Evolutionary conservation across 2,113 vertebrate genomes (phyloP), one percentile per base, ranked within the genome.

Genomic region (Trichomycterus rosablanca): DNA sequence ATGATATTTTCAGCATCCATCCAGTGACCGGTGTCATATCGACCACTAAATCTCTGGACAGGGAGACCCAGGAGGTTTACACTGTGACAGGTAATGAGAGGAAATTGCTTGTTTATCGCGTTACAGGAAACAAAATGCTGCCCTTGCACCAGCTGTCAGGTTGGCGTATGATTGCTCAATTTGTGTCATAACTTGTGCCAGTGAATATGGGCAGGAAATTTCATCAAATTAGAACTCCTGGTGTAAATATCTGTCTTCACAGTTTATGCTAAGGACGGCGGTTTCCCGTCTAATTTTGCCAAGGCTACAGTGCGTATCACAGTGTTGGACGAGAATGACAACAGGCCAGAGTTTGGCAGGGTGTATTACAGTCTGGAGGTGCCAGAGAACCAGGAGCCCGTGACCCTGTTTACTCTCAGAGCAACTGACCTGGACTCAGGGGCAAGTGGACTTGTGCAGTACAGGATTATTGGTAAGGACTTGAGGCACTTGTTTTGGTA

Each of bases 251-350:
- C 28, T 59, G 44, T 61, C 62, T 65, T 48, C 23, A 48, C 78
- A 98, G 95, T 94, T 4, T 98, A 93, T 12, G 94, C 93, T 0
- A 89, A 70, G 58, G 95, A 98, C 0, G 83, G 87, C 0, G 95
- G 95, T 8, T 82, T 88, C 9, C 93, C 95, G 0, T 88, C 94
- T 0, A 89, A 88, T 64, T 88, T 96, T 63, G 83, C 91, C 72
- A 94, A 86, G 70, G 85, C 86, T 4, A 86, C 83, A 0, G 89
- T 97, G 23, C 83, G 81, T 4, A 78, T 98, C 51, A 80, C 78
- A 0, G 88, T 97, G 9, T 80, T 84, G 46, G 95, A 98, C 14
- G 88, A 93, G 62, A 98, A 98, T 7, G 96, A 98, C 84, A 91
- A 97, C 0, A 39, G 82, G 0, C 96, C 95, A 0, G 73, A 68